These are phyloP conservation scores for Drosophila birchii DNA, from an alignment of 2,888 invertebrate species.

Conservation along the genomic window DNA sequence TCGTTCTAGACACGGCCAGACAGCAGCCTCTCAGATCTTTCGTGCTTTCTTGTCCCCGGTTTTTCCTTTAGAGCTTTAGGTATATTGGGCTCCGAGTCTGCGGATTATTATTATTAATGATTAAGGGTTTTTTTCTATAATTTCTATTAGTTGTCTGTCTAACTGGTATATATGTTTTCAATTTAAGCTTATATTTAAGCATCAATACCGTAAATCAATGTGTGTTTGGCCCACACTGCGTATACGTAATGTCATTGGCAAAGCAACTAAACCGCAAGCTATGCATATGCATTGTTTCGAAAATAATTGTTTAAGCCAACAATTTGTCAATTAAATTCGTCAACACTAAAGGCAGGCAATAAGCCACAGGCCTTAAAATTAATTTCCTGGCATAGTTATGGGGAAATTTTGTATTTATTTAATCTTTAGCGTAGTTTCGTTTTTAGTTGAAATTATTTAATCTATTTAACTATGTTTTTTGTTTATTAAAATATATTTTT, in stretches of 20 bases:
- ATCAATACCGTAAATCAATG: too few relatives aligned
- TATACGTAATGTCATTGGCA: slow-evolving; percentile 8
- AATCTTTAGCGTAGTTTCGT: neutral
- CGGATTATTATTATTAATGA: slow-evolving; percentile 4
- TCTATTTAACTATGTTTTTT: neutral
- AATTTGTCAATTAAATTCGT: slow-evolving; percentile 4
- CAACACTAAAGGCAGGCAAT: neutral
- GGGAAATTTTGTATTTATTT: neutral
- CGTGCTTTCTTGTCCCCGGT: neutral
- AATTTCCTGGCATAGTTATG: neutral
- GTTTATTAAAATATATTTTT: neutral
- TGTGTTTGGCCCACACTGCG: slow-evolving; percentile 4
- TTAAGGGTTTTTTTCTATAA: neutral
- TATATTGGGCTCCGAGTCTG: neutral
- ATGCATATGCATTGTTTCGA: neutral
- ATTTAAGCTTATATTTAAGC: too few relatives aligned
- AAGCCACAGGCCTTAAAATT: neutral
- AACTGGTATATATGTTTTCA: too few relatives aligned
- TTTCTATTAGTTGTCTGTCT: neutral
- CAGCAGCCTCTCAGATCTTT: slow-evolving; percentile 8
- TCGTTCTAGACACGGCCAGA: slow-evolving; percentile 49
- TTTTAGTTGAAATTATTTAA: neutral
- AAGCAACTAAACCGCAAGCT: slow-evolving; percentile 6
- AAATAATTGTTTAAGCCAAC: slow-evolving; percentile 1
- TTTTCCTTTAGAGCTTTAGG: neutral